Evolutionary conservation across 2,888 invertebrate species (phyloP), one percentile per base, ranked within the genome.

Genomic region (Apamea crenata): DNA sequence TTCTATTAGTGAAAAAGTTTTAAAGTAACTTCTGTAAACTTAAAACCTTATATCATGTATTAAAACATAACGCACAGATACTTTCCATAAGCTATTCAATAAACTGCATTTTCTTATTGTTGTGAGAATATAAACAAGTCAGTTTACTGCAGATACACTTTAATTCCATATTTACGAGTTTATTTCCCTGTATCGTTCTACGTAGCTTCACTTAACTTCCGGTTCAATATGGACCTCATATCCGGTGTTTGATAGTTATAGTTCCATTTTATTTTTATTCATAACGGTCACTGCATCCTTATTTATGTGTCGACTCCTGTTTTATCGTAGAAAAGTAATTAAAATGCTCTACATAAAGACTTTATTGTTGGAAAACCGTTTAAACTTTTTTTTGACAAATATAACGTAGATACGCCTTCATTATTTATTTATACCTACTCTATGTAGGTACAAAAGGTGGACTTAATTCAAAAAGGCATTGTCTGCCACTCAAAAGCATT

Each of bases 201-300:
- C 44, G 59, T 70, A 67, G 68, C 56, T 44, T 47, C 36, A 77
- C 40, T 63, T 65, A 29, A 63, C 66, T 66, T 77, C 66, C 77
- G 65, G 47, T 80, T 73, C 50, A 68, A 77, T 79, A 82, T n/a
- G 73, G 69, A 75, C 66, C 53, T 80, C 86, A 80, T 83, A 80
- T 85, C 86, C 85, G 70, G 68, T 78, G n/a, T 21, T 81, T 83
- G 59, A 78, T 80, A 70, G 67, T 32, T 76, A 67, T 67, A 74
- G 56, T 56, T 73, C 25, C 36, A 73, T 86, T 80, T 83, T 83
- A 80, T 82, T 73, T 82, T 78, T 69, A 79, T 80, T 68, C n/a
- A 36, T 14, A 67, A 47, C 53, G 61, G 67, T 74, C 53, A 69
- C 32, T 80, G 71, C 67, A 74, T 65, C 72, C 65, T 36, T 50